Evolutionary conservation across 2,113 vertebrate genomes (phyloP), one percentile per base, ranked within the genome.

Genomic region (Mesocricetus auratus): DNA sequence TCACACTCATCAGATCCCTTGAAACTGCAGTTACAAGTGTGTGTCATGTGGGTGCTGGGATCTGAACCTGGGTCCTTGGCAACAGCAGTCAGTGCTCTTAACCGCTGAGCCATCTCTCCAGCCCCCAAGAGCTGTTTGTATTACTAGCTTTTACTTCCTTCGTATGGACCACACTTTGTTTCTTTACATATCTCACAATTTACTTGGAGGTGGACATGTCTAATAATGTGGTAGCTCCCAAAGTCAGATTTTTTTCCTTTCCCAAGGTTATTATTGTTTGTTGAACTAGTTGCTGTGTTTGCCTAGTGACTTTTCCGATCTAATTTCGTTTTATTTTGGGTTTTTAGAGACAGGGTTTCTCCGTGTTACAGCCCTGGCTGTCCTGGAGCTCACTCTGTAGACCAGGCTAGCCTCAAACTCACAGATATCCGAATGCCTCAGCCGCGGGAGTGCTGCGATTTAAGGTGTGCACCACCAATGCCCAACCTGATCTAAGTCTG

Each of bases 181-280:
- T 94, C 42, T 50, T 95, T 71, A 36, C 6, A 73, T 47, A 13
- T 29, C 29, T 64, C n/a, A 26, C 39, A 74, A 73, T 92, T 81
- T 74, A 69, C 64, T 79, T 73, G 45, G 86, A 91, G 68, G 71
- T 71, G 39, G 62, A 33, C 5, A 86, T 86, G 86, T 94, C 73
- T 86, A 86, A 68, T 36, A 90, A 79, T 79, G 50, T 86, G 86
- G 31, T 47, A 86, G 71, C 73, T 47, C 71, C 58, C 62, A 36
- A 78, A 91, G 22, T 64, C 56, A 53, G 17, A 88, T 81, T 81
- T 58, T 81, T n/a, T 56, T 42, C 22, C 24, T 7, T 79, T 36
- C 50, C 45, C 1, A 45, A 53, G 71, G 62, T 86, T 81, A 16
- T 86, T 71, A 47, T 39, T 86, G 60, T 13, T 64, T 39, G 1